Percentiles rank a stretch among this genome's conserved stretches.
Evolutionary conservation across 2,113 vertebrate genomes (phyloP).

Genomic region (Anthoscopus minutus): DNA sequence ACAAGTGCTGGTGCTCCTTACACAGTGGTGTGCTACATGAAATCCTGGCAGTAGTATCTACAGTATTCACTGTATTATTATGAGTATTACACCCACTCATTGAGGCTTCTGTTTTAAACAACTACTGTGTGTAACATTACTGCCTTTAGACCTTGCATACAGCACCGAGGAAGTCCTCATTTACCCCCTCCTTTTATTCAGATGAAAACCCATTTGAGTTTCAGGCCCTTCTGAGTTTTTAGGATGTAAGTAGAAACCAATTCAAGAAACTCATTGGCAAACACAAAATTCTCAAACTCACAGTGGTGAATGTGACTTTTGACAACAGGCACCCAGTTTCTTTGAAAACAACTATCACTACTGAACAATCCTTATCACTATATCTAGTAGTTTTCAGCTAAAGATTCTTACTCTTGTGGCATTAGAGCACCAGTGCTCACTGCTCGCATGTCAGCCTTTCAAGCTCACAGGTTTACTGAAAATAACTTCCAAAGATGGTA

Average conservation of each 20-base stretch:
- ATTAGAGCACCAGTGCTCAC: neutral
- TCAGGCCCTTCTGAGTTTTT: neutral
- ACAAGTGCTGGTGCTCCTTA: neutral
- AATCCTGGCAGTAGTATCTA: neutral
- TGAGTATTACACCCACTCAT: neutral
- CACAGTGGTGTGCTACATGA: neutral
- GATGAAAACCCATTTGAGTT: neutral
- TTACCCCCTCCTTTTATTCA: neutral
- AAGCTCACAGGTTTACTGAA: neutral
- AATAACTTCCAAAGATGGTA: neutral
- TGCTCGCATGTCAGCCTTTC: neutral
- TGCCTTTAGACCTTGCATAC: neutral
- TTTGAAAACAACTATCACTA: neutral
- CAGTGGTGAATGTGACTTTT: neutral
- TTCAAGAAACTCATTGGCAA: neutral
- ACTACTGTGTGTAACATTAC: neutral
- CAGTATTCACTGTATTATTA: neutral
- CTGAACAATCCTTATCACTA: neutral
- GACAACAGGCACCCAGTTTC: neutral
- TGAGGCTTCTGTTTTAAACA: neutral
- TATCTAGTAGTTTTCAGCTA: neutral
- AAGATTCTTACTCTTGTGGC: neutral
- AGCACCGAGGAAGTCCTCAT: neutral
- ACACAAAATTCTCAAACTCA: neutral
- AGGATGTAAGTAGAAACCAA: neutral